phyloP scores from a whole-genome alignment of 1,140 invertebrate genomes.

The Drosophila mojavensis region DNA sequence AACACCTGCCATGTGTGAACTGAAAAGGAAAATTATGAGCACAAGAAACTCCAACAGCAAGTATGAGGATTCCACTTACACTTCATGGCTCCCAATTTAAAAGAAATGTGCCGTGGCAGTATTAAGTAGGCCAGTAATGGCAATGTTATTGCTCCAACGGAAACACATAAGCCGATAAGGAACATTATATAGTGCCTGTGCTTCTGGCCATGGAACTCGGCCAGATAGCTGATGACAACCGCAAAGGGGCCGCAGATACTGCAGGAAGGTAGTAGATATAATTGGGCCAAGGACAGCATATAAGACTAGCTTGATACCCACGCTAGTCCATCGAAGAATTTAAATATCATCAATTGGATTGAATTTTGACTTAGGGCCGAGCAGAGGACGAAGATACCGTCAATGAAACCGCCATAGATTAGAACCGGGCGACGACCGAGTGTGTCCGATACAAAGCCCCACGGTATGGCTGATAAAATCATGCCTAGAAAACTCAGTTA shows the following conservation, averaged over 20 bases:
- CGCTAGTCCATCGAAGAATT: slow-evolving; percentile 91
- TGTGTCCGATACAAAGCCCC: slow-evolving; percentile 92
- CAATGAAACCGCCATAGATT: slow-evolving; percentile 88
- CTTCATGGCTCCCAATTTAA: slow-evolving; percentile 38
- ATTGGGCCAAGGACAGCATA: not conserved
- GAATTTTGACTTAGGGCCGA: slow-evolving; percentile 89
- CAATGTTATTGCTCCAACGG: slow-evolving; percentile 85
- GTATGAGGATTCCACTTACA: slow-evolving; percentile 42
- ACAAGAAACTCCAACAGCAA: too few relatives aligned
- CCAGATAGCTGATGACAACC: slow-evolving; percentile 88
- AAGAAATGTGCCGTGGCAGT: slow-evolving; percentile 78
- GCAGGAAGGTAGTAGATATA: not conserved
- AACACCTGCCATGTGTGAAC: slow-evolving; percentile 91
- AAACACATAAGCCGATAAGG: slow-evolving; percentile 86
- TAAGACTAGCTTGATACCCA: slow-evolving; percentile 71
- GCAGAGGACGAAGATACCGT: slow-evolving; percentile 88
- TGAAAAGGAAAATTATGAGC: slow-evolving; percentile 53
- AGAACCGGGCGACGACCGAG: slow-evolving; percentile 89
- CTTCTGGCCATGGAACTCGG: slow-evolving; percentile 88
- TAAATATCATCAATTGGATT: slow-evolving; percentile 88
- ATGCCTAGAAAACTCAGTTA: slow-evolving; percentile 86
- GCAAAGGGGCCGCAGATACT: slow-evolving; percentile 90
- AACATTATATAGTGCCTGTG: slow-evolving; percentile 87
- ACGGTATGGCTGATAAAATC: slow-evolving; percentile 91
- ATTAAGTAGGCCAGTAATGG: slow-evolving; percentile 86